Base-by-base conservation (phyloP, 2,113 vertebrate species). In the Isichthys henryi region DNA sequence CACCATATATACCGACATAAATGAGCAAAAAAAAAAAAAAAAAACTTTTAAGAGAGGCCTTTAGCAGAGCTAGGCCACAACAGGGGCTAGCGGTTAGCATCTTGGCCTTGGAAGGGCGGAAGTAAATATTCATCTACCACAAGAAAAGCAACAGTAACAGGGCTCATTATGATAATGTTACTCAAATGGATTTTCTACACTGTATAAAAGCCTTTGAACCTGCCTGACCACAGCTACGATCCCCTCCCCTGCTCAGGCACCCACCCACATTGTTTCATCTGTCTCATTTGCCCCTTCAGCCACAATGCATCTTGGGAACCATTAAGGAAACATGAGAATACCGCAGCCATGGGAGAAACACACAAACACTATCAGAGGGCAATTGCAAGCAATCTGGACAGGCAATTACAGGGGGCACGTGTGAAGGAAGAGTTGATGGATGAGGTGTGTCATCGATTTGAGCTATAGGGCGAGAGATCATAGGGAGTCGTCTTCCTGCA, bases 231-330 rank as follows among this genome's bases (percentile, higher is more conserved):
- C 85, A 87, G 85, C 50, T 39, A 87, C 5, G 21, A 17, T 9
- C 31, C 49, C 49, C 50, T 56, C 85, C 35, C 74, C 35, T 19
- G 6, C 35, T 43, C 74, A 80, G 35, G 35, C 74, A 43, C 35
- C 74, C 82, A 88, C 87, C 53, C 80, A 43, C 87, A 88, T 88
- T 82, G 53, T 92, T 91, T 90, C 90, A 88, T 88, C 88, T 92
- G 90, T 91, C 91, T 91, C 91, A 92, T 91, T 92, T 90, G 92
- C 92, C 90, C 94, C 93, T n/a, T 94, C 94, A 95, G 95, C 95
- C 96, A 96, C 95, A 96, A 53, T 94, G 95, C 95, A 96, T 96
- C 95, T 94, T 95, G 96, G 95, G 95, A 95, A 95, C 95, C 95
- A 96, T 96, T 96, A 96, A 93, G 93, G 95, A 95, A 96, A 96